Evolutionary conservation across 1,140 invertebrate genomes (phyloP), one percentile per base, ranked within the genome.

Genomic region (Dolichoris vasculosae): DNA sequence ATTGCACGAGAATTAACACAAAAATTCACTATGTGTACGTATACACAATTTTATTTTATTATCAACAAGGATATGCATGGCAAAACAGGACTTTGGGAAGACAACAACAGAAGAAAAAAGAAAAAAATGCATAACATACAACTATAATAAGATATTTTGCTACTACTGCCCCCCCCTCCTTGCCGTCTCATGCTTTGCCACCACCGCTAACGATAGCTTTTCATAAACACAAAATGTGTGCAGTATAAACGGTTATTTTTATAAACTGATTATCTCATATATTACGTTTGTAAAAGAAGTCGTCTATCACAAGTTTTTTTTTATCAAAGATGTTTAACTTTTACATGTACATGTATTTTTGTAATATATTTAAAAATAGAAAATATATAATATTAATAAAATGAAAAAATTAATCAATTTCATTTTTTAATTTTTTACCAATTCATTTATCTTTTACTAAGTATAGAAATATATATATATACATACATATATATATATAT

Each of bases 121-220:
- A 80, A 82, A 26, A 67, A 82, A 81, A 76, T 69, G 35, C 59
- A 77, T 55, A 80, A 80, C 46, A 80, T 79, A 77, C 13, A 84
- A 71, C 64, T 48, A 79, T 71, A 43, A 67, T 55, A 59, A 20
- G 13, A 15, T 79, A 73, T 46, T 59, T 35, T 85, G 23, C 43
- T 80, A 85, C 77, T 84, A 71, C 75, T 84, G 32, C 48, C 64
- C 73, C 67, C 84, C 77, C 73, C 67, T 79, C 77, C 23, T 30
- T 40, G 43, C 35, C 76, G 79, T 77, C 79, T 82, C 84, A 82
- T 85, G 84, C 84, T 85, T 85, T 85, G 84, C 84, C 84, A 85
- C 84, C 84, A 85, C 84, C 79, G 84, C 43, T 63, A 23, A 67
- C 38, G 46, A 85, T 76, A 59, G 78, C 48, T 85, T 63, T 59